Base-by-base conservation (phyloP, 64 coral and sea anemone genomes). In the Dendronephthya gigantea region DNA sequence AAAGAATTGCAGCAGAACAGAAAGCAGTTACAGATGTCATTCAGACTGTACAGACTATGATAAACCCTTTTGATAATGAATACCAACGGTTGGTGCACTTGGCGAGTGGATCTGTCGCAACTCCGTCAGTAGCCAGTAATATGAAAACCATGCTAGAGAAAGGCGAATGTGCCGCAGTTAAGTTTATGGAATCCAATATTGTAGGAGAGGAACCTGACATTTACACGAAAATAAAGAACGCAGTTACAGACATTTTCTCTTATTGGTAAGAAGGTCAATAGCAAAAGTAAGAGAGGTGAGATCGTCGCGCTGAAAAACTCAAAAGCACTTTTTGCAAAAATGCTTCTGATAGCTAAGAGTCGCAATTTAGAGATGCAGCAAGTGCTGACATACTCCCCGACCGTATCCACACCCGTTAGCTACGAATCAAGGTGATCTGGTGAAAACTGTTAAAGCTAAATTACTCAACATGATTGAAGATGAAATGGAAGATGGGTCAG, bases 11-110 rank as follows among this genome's bases (percentile, higher is more conserved):
- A 83, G 82, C 82, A 31, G 82, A 83, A 17, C 36, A 83, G 41
- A 83, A 83, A 83, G 82, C 82, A 13, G 82, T 83, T 10, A 47
- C 10, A 39, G 82, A 83, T 83, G 82, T 83, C 11, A 83, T 83
- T 39, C 9, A 83, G 43, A 83, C 82, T 39, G 40, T 83, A 39
- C 19, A 83, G 39, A 11, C 36, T 22, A 40, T 83, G 35, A 45
- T 83, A 41, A 83, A 83, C 27, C 82, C 82, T 25, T n/a, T n/a
- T 83, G 82, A 83, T 19, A 83, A 83, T 83, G 82, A 83, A 12
- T 15, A 83, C 14, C 10, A 83, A 39, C 36, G 19, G 14, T 39
- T 40, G 35, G 82, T 83, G 35, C 82, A 83, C 27, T 83, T 83
- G 40, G 36, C 82, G 14, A 83, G 82, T 39, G 82, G 82, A 83